Base-by-base conservation (phyloP, 2,888 invertebrate species). In the Ichneumoninae sp. region DNA sequence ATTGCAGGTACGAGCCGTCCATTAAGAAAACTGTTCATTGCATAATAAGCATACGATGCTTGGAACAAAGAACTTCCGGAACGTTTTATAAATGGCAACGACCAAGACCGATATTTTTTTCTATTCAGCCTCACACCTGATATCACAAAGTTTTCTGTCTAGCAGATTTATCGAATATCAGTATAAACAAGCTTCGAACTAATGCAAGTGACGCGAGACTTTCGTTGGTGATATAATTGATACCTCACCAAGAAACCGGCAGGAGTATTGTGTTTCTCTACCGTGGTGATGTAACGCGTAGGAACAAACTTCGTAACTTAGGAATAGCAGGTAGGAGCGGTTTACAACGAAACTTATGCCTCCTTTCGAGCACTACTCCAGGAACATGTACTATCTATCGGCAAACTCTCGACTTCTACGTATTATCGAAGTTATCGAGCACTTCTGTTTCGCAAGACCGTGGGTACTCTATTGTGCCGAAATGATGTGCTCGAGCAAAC, bases 401-500 rank as follows among this genome's bases (percentile, higher is more conserved):
- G 40, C 44, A n/a, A 33, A 62, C 47, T 60, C 44, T 33, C 36
- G n/a, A 62, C 13, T 19, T 33, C 70, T 10, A 10, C 22, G 33
- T 65, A 19, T 79, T 54, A 79, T 72, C 26, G 52, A 72, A 52
- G 8, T 66, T 66, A 75, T 66, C 19, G 50, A 36, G 44, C 68
- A n/a, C 60, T 75, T 69, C 60, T 75, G 57, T 82, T 74, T 75
- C 68, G 54, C 89, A 93, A 93, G 65, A 87, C 91, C 22, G 88
- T 93, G 6, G 33, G 33, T 90, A 13, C 72, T 91, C 26, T 89
- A 90, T 74, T 87, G 94, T 72, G 77, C 94, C 33, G 95, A 95
- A 10, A 94, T 95, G 4, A 94, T 95, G 84, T 84, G 95, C 2
- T 94, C 95, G 91, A 95, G 95, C 89, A 86, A 94, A 1, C 86